Evolutionary conservation across 2,888 invertebrate species (phyloP).

Genomic region (Alentia gelatinosa): DNA sequence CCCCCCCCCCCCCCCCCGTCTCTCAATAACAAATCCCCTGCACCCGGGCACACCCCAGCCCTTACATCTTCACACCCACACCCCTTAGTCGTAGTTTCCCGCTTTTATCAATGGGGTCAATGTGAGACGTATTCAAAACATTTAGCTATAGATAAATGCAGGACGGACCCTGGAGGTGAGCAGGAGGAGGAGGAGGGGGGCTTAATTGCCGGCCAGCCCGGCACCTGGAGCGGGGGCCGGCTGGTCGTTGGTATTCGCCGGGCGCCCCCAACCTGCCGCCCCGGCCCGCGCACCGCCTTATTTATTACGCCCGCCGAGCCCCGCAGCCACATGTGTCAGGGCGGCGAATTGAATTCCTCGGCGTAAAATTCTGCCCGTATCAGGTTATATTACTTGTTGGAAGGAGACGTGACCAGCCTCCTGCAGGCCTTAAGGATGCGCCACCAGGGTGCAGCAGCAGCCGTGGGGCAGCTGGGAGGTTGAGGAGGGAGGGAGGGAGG

Average conservation of each 20-base stretch:
- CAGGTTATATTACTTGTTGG: slow-evolving; percentile 21
- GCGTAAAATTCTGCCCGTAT: slow-evolving; percentile 21
- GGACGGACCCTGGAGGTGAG: neutral
- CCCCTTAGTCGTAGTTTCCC: neutral
- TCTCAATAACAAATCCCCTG: no score
- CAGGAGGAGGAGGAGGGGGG: neutral
- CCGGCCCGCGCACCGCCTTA: neutral
- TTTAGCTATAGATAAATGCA: slow-evolving; percentile 2
- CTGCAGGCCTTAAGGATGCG: neutral
- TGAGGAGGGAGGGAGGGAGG: neutral
- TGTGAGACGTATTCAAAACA: neutral
- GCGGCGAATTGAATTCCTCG: slow-evolving; percentile 6
- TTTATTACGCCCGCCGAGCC: neutral
- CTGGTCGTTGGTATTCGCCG: neutral
- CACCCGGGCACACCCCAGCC: no score
- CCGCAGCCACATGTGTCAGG: slow-evolving; percentile 10
- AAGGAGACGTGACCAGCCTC: neutral
- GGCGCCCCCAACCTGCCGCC: neutral
- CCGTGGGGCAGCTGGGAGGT: neutral
- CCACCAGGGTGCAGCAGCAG: neutral
- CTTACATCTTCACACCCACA: no score
- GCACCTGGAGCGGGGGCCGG: neutral
- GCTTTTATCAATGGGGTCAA: neutral
- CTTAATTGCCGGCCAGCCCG: neutral
- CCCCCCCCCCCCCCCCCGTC: no score